Base-by-base conservation (phyloP, 2,113 vertebrate species). In the Labeo rohita region DNA sequence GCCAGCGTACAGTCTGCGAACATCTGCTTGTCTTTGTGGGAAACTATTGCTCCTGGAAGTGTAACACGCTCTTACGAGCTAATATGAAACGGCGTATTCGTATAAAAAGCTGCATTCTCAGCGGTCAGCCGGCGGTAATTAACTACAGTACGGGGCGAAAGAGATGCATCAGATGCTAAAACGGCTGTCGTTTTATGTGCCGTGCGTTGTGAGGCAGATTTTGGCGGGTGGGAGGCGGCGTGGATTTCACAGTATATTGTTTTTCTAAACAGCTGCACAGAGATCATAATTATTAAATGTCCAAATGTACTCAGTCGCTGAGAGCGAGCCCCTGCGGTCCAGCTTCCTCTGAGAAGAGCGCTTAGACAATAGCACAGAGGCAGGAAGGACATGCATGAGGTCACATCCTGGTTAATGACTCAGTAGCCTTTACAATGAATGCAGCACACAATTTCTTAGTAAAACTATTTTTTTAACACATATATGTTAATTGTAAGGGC, bases 331-430 rank as follows among this genome's bases (percentile, higher is more conserved):
- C 91, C 90, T 79, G 85, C 87, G 10, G 61, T 54, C 85, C 80
- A 77, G 84, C 66, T 93, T 94, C 92, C 93, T 91, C 84, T 90
- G 86, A 87, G 77, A 87, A 68, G 80, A 90, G 84, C 65, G 87
- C 73, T 87, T 12, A 89, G 90, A 94, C 94, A 94, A 95, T 93
- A 88, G 92, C 79, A 52, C 83, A 79, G 83, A 83, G 83, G 90
- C 89, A 93, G 93, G 92, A 93, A 94, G 91, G 91, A 94, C 90
- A 86, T 76, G 83, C 86, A 80, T 88, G 91, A 89, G 77, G 89
- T 92, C 93, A 91, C 91, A 92, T 94, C 92, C 93, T 93, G 87
- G 76, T 88, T 92, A 93, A 65, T 90, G 45, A 80, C 82, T 75
- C 36, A 50, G 84, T 83, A 89, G 80, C 85, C 87, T 87, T 91